phyloP scores from a whole-genome alignment of 2,888 invertebrate species.

The Gymnocheta viridis region DNA sequence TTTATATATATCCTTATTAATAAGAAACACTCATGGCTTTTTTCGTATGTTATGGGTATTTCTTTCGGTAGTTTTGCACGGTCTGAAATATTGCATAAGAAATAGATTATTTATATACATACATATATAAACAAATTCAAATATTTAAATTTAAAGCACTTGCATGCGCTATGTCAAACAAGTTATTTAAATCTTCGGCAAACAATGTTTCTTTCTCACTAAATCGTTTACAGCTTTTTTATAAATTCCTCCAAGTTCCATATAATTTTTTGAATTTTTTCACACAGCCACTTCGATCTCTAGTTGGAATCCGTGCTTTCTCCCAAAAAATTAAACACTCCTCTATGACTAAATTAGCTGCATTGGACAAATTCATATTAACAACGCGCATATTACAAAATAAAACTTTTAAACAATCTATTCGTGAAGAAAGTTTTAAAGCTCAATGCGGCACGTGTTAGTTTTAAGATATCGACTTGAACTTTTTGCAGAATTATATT shows the following conservation, averaged over 20 bases:
- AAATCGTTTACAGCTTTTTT: not conserved
- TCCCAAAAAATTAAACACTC: not conserved
- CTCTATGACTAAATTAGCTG: constrained; percentile 2
- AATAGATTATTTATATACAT: too few species aligned
- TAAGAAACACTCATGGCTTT: not conserved
- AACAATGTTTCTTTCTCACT: constrained; percentile 14
- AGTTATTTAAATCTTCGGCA: constrained; percentile 12
- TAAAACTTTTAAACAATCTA: constrained; percentile 13
- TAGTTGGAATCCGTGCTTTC: too few species aligned
- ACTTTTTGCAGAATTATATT: too few species aligned
- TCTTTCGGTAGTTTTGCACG: constrained; percentile 10
- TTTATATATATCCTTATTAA: not conserved
- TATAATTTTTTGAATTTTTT: not conserved
- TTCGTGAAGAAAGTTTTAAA: too few species aligned
- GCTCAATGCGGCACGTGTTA: too few species aligned
- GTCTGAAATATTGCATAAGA: constrained; percentile 5
- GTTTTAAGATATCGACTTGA: too few species aligned
- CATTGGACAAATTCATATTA: constrained; percentile 11
- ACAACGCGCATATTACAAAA: constrained; percentile 7
- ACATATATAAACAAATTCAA: not conserved
- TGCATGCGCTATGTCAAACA: constrained; percentile 11
- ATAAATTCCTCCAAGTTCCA: not conserved
- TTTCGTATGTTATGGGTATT: not conserved
- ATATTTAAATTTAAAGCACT: constrained; percentile 23
- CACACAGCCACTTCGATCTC: constrained; percentile 4